These are phyloP conservation scores for Acestrorhynchus altus DNA, from an alignment of 2,797 vertebrate species.

Conservation along the genomic window DNA sequence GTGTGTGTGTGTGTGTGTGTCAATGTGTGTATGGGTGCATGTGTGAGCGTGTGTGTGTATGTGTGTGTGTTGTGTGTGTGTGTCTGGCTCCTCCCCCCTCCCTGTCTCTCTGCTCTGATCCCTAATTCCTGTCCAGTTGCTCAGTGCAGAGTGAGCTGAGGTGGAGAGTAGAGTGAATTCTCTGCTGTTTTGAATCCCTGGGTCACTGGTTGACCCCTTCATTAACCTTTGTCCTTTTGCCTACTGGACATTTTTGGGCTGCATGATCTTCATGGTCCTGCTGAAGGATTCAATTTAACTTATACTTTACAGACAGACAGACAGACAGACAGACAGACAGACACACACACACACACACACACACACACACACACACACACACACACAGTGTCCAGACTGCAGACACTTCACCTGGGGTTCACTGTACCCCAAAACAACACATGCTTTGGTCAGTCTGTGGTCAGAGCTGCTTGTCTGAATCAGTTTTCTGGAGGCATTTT, in stretches of 20 bases:
- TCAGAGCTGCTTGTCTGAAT: not conserved
- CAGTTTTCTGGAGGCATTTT: conserved; percentile 14
- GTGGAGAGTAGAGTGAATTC: not conserved
- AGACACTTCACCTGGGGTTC: not conserved
- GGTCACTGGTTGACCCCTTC: conserved; percentile 35
- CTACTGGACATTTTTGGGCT: not conserved
- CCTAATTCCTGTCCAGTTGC: conserved; percentile 50
- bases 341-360: too few species aligned
- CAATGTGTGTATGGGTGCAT: not conserved
- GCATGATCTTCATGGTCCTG: not conserved
- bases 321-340: too few species aligned
- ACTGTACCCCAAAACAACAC: not conserved
- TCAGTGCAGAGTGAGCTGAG: conserved; percentile 11
- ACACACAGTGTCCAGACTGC: not conserved
- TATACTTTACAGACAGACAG: too few species aligned
- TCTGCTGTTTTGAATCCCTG: not conserved
- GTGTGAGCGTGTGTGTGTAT: conserved; percentile 1
- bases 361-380: too few species aligned
- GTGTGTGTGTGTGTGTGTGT: conserved; percentile 15
- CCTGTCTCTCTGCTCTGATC: conserved; percentile 43
- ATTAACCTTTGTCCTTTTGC: conserved; percentile 1
- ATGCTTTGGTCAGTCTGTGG: not conserved
- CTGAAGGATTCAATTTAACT: not conserved
- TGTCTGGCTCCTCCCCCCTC: conserved; percentile 30
- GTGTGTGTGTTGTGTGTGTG: not conserved